Base-by-base conservation (phyloP, 2,113 vertebrate genomes). In the Noctilio leporinus region DNA sequence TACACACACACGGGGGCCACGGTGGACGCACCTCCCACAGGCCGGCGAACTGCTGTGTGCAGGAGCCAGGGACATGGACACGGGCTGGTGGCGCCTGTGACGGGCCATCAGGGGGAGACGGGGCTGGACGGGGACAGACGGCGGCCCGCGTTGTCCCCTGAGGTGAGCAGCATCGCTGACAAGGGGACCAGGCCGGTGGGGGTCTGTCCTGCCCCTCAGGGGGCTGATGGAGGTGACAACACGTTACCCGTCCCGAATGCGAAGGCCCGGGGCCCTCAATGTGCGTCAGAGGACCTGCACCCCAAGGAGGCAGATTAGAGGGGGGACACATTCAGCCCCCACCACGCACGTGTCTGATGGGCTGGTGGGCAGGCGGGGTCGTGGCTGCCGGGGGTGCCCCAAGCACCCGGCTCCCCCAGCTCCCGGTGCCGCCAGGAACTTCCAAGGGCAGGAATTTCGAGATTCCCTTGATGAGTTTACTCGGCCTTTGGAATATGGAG, bases 401-500 rank as follows among this genome's bases (percentile, higher is more conserved):
- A 22, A 1, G 15, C 7, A 4, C 55, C 67, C 20, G 0, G 14
- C 17, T 2, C 17, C 38, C 80, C 90, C 38, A 0, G 73, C 76
- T 84, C 53, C 62, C 43, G 81, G 30, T n/a, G 10, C 24, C 0
- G 12, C 20, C 5, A 22, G 53, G 47, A 80, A 86, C 57, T 59
- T 94, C 84, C 38, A 59, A 85, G 49, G 14, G 62, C 91, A 80
- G 96, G 93, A 95, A 88, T 94, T 96, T 97, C 97, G 90, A 93
- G 97, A 73, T 75, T n/a, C 89, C 95, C 67, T 96, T 93, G 89
- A 70, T 86, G 94, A 65, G 84, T 94, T 96, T 96, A 67, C 92
- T 95, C 92, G 89, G 86, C 28, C 91, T 92, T 55, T 33, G 84
- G 53, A 95, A 92, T 88, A 94, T 69, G 95, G 96, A 96, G 95